Conservation (phyloP, 2,797 vertebrate genomes). For the Onychomys arenicola region DNA sequence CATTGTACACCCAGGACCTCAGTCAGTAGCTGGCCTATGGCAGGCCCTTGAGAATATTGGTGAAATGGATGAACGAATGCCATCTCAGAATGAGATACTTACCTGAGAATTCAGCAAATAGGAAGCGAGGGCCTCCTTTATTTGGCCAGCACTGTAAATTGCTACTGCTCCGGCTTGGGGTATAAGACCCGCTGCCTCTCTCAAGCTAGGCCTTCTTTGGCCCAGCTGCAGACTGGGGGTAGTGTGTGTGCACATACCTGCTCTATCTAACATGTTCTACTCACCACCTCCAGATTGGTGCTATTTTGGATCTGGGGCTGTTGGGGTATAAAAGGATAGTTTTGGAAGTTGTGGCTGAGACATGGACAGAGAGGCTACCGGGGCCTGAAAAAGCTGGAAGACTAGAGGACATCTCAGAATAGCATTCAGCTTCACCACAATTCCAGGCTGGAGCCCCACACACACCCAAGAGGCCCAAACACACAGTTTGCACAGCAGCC, state of each 20-base stretch:
- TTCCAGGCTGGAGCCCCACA: conserved; percentile 2
- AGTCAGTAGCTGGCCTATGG: neutral
- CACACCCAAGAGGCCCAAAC: neutral
- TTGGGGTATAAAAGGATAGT: conserved; percentile 3
- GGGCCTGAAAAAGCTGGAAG: conserved; percentile 69
- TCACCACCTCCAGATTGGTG: neutral
- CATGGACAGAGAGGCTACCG: neutral
- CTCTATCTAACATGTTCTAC: neutral
- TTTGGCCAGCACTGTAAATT: neutral
- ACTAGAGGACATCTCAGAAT: conserved; percentile 70
- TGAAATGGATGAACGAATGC: no score
- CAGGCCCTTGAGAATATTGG: neutral
- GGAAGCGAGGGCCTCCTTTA: neutral
- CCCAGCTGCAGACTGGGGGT: neutral
- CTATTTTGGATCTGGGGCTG: conserved; percentile 69
- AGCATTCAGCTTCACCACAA: conserved; percentile 68
- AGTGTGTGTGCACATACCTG: accelerated
- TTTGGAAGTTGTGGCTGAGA: conserved; percentile 58
- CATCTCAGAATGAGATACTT: neutral
- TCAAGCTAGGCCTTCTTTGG: neutral
- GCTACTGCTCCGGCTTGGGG: neutral
- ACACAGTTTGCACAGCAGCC: neutral
- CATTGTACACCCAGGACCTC: neutral
- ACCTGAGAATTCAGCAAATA: neutral
- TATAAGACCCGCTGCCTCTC: neutral